phyloP scores from a whole-genome alignment of 2,113 vertebrate species.

The Lepisosteus osseus region DNA sequence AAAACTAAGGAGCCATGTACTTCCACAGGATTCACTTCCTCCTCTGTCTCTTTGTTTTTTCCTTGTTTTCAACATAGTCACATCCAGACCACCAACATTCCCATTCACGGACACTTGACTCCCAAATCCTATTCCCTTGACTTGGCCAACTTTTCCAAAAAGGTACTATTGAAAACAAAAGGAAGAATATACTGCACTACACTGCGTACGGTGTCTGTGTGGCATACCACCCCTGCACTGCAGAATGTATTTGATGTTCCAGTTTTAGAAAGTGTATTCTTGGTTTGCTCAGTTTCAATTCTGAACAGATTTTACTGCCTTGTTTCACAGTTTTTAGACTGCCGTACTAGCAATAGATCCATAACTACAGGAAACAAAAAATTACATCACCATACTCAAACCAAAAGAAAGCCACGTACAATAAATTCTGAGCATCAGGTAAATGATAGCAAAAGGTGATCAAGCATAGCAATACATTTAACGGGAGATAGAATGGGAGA shows the following conservation, averaged over 20 bases:
- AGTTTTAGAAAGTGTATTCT: too few species aligned
- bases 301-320: too few species aligned
- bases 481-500: slow-evolving; percentile 57
- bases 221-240: slow-evolving; percentile 38
- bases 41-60: slow-evolving; percentile 35
- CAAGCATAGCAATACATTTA: slow-evolving; percentile 36
- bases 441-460: too few species aligned
- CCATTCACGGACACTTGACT: slow-evolving; percentile 47
- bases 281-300: too few species aligned
- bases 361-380: too few species aligned
- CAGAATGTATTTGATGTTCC: slow-evolving; percentile 33
- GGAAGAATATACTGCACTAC: slow-evolving; percentile 19
- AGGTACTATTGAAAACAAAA: slow-evolving; percentile 20
- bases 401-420: too few species aligned
- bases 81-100: slow-evolving; percentile 46
- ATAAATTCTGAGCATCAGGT: too few species aligned
- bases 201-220: slow-evolving; percentile 36
- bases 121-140: slow-evolving; percentile 42
- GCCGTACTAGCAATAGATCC: too few species aligned
- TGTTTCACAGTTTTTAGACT: too few species aligned
- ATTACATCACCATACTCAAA: too few species aligned
- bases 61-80: slow-evolving; percentile 40
- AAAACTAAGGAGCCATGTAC: slow-evolving; percentile 43
- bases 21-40: slow-evolving; percentile 28
- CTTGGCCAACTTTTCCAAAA: slow-evolving; percentile 38